phyloP scores from a whole-genome alignment of 2,797 vertebrate species.

The Chromobotia macracanthus region DNA sequence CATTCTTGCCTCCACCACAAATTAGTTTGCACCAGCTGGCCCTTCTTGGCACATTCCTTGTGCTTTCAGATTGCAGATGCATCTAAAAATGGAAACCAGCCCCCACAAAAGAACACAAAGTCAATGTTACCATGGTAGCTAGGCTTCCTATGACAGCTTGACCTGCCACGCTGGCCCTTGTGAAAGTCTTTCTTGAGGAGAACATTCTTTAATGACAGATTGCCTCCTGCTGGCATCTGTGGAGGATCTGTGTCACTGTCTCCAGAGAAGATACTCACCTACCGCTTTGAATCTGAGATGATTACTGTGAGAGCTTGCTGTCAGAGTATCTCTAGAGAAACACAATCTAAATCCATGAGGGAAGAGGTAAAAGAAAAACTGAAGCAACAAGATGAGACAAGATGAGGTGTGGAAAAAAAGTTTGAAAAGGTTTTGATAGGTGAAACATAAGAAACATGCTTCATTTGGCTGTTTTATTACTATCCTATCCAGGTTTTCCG shows the following conservation, averaged over 20 bases:
- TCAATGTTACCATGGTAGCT: conserved; percentile 63
- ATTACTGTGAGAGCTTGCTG: conserved; percentile 17
- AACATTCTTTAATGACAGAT: conserved; percentile 42
- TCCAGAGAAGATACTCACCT: neutral
- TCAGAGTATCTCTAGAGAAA: conserved; percentile 9
- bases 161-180: conserved; percentile 50
- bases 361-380: conserved; percentile 26
- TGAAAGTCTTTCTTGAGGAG: conserved; percentile 39
- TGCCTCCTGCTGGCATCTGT: conserved; percentile 19
- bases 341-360: neutral
- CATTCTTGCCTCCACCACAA: conserved; percentile 30
- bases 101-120: conserved; percentile 50
- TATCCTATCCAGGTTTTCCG: too few relatives aligned
- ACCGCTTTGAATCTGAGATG: conserved; percentile 17
- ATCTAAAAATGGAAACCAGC: conserved; percentile 56
- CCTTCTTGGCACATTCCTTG: conserved; percentile 40
- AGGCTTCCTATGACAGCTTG: conserved; percentile 58
- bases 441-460: neutral
- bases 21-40: conserved; percentile 53
- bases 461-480: too few relatives aligned
- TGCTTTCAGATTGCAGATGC: conserved; percentile 40
- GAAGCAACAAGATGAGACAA: conserved; percentile 1
- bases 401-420: neutral
- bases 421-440: neutral
- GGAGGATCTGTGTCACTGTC: conserved; percentile 11